Percentiles rank a stretch among this genome's conserved stretches.
Evolutionary conservation across 2,888 invertebrate species (phyloP).

Genomic region (Miltochrista miniata): DNA sequence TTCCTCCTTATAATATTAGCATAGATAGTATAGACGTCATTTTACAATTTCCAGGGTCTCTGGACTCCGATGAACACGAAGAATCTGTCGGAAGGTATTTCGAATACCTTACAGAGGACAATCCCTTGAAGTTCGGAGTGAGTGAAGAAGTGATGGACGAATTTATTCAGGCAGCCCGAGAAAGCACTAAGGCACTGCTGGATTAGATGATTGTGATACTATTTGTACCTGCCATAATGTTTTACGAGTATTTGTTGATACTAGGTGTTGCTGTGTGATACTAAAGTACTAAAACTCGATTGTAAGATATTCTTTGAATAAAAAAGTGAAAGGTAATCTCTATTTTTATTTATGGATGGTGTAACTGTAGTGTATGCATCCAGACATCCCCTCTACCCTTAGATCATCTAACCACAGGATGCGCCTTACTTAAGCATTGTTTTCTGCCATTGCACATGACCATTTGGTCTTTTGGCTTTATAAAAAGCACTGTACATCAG

Average conservation of each 20-base stretch:
- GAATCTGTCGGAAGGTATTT: slow-evolving; percentile 70
- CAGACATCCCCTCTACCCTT: too few species aligned
- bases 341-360: too few species aligned
- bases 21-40: too few species aligned
- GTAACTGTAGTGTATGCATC: too few species aligned
- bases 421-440: too few species aligned
- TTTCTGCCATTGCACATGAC: too few species aligned
- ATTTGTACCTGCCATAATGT: slow-evolving; percentile 26
- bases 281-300: neutral
- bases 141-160: slow-evolving; percentile 71
- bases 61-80: slow-evolving; percentile 66
- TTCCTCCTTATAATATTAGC: too few species aligned
- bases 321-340: neutral
- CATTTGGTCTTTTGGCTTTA: too few species aligned
- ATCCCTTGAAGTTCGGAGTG: slow-evolving; percentile 71
- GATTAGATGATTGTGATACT: slow-evolving; percentile 41
- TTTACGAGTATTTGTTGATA: slow-evolving; percentile 16
- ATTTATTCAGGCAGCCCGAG: slow-evolving; percentile 64
- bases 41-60: slow-evolving; percentile 56
- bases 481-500: too few species aligned
- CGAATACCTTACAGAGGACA: slow-evolving; percentile 66
- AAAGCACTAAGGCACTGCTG: slow-evolving; percentile 57
- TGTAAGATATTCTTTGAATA: slow-evolving; percentile 8
- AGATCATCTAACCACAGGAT: too few species aligned
- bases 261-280: too few species aligned